phyloP scores from a whole-genome alignment of 2,888 invertebrate species.

The Calameuta pallipes region DNA sequence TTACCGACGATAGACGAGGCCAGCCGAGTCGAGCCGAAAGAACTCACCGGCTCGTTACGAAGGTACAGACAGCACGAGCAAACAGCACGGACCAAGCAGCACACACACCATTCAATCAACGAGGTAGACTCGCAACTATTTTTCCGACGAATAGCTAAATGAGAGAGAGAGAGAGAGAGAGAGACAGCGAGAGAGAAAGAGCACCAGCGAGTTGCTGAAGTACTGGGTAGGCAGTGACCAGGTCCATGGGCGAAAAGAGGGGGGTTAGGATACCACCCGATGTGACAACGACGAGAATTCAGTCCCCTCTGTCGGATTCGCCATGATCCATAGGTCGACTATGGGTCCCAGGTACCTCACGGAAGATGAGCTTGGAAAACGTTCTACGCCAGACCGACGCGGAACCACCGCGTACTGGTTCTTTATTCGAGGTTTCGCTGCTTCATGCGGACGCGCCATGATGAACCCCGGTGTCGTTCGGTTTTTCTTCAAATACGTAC shows the following conservation, averaged over 20 bases:
- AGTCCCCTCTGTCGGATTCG: neutral
- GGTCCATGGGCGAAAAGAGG: conserved; percentile 9
- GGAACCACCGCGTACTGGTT: neutral
- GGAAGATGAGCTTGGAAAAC: neutral
- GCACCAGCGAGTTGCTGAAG: conserved; percentile 18
- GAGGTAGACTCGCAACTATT: conserved; percentile 2
- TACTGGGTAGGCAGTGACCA: conserved; percentile 25
- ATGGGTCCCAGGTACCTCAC: neutral
- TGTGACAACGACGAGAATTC: neutral
- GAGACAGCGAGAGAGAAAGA: conserved; percentile 1
- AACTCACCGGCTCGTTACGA: neutral
- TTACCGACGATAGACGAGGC: neutral
- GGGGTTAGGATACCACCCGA: neutral
- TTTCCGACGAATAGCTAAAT: conserved; percentile 8
- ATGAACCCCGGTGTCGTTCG: neutral
- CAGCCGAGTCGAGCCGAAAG: neutral
- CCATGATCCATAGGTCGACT: neutral
- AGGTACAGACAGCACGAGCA: neutral
- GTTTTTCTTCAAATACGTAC: neutral
- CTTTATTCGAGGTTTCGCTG: neutral
- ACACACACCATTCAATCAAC: conserved; percentile 4
- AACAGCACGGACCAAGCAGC: neutral
- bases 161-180: conserved; percentile 4
- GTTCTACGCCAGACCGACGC: neutral
- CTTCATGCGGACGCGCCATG: neutral